Evolutionary conservation across 2,113 vertebrate species (phyloP).

Genomic region (Monopterus albus): DNA sequence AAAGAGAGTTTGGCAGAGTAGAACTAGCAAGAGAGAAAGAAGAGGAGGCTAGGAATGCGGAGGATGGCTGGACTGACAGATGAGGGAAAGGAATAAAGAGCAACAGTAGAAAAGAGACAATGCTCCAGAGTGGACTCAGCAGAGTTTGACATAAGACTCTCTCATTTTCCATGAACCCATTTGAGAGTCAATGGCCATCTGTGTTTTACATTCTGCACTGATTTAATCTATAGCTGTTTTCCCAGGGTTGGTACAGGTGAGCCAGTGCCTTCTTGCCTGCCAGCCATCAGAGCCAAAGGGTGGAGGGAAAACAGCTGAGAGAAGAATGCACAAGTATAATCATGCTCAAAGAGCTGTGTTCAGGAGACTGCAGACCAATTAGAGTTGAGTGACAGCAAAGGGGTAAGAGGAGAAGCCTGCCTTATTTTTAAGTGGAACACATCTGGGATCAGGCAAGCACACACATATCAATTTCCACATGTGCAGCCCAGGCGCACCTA

Average conservation of each 20-base stretch:
- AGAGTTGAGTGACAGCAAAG: constrained; percentile 72
- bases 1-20: not conserved
- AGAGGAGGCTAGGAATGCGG: constrained; percentile 11
- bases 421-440: constrained; percentile 56
- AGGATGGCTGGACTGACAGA: constrained; percentile 41
- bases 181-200: constrained; percentile 76
- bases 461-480: not conserved
- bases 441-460: constrained; percentile 26
- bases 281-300: constrained; percentile 45
- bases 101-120: not conserved
- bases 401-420: constrained; percentile 48
- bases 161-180: constrained; percentile 69
- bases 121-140: constrained; percentile 34
- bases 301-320: constrained; percentile 34
- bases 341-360: constrained; percentile 59
- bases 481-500: not conserved
- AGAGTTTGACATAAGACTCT: constrained; percentile 47
- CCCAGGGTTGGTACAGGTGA: constrained; percentile 59
- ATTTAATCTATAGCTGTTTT: constrained; percentile 65
- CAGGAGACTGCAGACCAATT: constrained; percentile 72
- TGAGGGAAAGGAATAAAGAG: constrained; percentile 24
- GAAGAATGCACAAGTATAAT: constrained; percentile 50
- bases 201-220: constrained; percentile 74
- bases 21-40: not conserved
- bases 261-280: constrained; percentile 42